Percentiles rank a stretch among this genome's conserved stretches.
phyloP scores from a whole-genome alignment of 92 coral and sea anemone species.

The Epizoanthus fatuus region DNA sequence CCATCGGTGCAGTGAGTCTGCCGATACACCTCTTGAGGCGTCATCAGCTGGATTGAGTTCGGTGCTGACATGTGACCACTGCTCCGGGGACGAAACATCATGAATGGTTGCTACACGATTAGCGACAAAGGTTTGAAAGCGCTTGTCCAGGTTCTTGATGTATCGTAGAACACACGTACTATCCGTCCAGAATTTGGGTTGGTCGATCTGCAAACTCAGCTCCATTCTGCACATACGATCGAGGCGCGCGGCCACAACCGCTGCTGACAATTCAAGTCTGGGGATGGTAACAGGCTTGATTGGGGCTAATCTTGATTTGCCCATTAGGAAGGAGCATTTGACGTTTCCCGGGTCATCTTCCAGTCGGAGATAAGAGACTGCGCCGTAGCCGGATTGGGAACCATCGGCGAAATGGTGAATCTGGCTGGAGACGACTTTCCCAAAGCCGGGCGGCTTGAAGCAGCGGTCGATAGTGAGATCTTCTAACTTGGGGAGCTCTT shows the following conservation, averaged over 20 bases:
- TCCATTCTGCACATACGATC: constrained; percentile 39
- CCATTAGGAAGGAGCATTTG: constrained; percentile 46
- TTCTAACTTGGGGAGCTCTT: constrained; percentile 28
- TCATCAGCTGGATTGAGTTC: constrained; percentile 52
- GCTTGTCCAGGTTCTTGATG: constrained; percentile 33
- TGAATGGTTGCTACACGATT: constrained; percentile 46
- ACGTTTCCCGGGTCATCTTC: constrained; percentile 16
- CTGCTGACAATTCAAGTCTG: constrained; percentile 41
- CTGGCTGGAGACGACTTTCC: constrained; percentile 18
- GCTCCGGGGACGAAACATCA: constrained; percentile 40
- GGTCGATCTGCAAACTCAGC: constrained; percentile 17
- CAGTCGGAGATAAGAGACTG: constrained; percentile 26
- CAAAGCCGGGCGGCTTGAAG: constrained; percentile 25
- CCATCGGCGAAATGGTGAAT: constrained; percentile 47
- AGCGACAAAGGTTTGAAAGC: constrained; percentile 40
- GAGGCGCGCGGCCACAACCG: constrained; percentile 40
- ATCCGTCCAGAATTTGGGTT: constrained; percentile 44
- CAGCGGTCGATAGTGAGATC: constrained; percentile 28
- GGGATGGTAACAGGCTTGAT: constrained; percentile 48
- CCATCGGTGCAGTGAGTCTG: constrained; percentile 32
- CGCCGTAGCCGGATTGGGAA: constrained; percentile 47
- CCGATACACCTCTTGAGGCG: constrained; percentile 27
- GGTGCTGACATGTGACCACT: constrained; percentile 54
- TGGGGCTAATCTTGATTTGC: constrained; percentile 42
- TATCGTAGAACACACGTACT: neutral